A percentile compares a stretch with the other conserved stretches of the same genome.
phyloP scores from a whole-genome alignment of 2,797 vertebrate species.

The Dallia pectoralis region DNA sequence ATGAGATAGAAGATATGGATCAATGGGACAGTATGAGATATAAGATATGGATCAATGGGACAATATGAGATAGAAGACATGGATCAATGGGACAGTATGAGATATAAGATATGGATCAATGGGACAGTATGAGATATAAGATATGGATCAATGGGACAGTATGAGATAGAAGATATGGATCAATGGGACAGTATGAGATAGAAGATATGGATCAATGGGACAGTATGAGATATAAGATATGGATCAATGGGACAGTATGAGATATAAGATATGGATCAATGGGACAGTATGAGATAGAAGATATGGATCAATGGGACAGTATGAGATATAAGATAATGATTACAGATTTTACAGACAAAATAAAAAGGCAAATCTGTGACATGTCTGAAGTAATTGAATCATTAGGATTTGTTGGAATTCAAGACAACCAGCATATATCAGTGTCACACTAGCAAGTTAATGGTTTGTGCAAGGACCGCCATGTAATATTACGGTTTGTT shows the following conservation, averaged over 20 bases:
- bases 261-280: too few species aligned
- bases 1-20: too few species aligned
- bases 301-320: not conserved
- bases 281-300: too few species aligned
- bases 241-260: not conserved
- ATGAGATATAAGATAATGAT: too few species aligned
- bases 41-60: too few species aligned
- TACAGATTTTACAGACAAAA: not conserved
- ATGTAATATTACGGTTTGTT: not conserved
- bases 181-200: not conserved
- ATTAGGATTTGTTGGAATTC: not conserved
- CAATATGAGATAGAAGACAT: too few species aligned
- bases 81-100: not conserved
- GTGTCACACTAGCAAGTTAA: not conserved
- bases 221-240: too few species aligned
- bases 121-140: too few species aligned
- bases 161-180: too few species aligned
- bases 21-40: not conserved
- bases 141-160: not conserved
- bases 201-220: not conserved
- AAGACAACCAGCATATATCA: conserved; percentile 8
- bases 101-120: too few species aligned
- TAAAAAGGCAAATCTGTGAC: not conserved
- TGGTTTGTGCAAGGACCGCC: not conserved
- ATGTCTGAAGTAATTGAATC: conserved; percentile 1